phyloP scores from a whole-genome alignment of 2,113 vertebrate genomes.

The Myiopsitta monachus region DNA sequence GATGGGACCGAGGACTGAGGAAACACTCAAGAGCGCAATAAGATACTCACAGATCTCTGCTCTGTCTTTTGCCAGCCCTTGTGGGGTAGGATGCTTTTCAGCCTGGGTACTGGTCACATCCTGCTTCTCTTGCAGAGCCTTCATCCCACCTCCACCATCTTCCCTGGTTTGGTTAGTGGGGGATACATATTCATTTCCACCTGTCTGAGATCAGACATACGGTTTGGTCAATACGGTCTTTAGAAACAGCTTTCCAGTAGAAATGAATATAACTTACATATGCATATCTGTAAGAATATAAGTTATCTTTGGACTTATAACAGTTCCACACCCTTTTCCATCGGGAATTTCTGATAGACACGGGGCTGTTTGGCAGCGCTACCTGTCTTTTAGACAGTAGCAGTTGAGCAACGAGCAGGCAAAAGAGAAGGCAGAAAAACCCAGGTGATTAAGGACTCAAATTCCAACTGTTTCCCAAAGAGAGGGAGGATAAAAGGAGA shows the following conservation, averaged over 20 bases:
- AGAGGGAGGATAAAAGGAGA: not conserved
- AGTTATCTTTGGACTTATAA: not conserved
- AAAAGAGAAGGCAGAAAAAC: not conserved
- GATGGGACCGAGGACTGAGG: slow-evolving; percentile 8
- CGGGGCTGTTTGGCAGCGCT: not conserved
- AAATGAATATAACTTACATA: not conserved
- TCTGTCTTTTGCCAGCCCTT: slow-evolving; percentile 71
- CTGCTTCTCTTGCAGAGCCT: slow-evolving; percentile 40
- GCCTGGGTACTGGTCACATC: slow-evolving; percentile 65
- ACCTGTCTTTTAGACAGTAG: not conserved
- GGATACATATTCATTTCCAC: slow-evolving; percentile 63
- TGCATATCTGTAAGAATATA: not conserved
- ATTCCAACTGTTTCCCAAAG: not conserved
- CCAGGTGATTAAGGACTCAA: not conserved
- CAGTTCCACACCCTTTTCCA: not conserved
- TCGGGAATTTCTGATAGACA: not conserved
- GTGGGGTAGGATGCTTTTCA: slow-evolving; percentile 67
- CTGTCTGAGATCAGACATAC: slow-evolving; percentile 66
- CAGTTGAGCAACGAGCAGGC: not conserved
- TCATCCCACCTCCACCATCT: slow-evolving; percentile 63
- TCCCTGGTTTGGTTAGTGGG: slow-evolving; percentile 57
- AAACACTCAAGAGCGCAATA: not conserved
- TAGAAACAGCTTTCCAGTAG: not conserved
- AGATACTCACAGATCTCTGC: slow-evolving; percentile 79
- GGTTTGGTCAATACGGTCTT: not conserved